phyloP scores from a whole-genome alignment of 2,113 vertebrate species.

The Otus sunia region DNA sequence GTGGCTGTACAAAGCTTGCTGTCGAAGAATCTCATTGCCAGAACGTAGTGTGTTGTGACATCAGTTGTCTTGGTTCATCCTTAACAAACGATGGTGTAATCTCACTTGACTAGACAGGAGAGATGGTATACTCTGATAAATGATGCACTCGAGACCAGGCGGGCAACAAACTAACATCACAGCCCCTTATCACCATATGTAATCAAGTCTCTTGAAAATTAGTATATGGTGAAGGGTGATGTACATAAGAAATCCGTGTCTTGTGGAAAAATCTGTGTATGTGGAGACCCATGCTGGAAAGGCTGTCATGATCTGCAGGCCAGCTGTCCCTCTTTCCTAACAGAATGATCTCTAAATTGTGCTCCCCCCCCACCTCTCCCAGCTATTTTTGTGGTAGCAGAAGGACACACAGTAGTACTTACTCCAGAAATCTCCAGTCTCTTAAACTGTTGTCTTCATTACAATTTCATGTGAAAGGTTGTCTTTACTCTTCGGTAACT shows the following conservation, averaged over 20 bases:
- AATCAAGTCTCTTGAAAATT: not conserved
- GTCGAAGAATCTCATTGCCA: not conserved
- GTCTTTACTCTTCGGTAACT: not conserved
- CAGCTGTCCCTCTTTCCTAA: not conserved
- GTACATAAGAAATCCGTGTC: rapidly evolving
- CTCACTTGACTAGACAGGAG: not conserved
- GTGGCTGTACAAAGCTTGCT: not conserved
- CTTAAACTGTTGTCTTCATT: not conserved
- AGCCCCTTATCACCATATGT: not conserved
- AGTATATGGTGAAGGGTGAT: not conserved
- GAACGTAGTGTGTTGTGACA: not conserved
- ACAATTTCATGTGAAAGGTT: not conserved
- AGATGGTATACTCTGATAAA: not conserved
- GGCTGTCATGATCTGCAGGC: not conserved
- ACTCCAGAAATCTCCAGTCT: not conserved
- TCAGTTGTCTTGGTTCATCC: not conserved
- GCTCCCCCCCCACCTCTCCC: not conserved
- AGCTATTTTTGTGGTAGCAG: not conserved
- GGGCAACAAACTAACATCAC: not conserved
- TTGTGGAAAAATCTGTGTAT: not conserved
- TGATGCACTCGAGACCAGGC: not conserved
- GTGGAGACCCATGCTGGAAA: not conserved
- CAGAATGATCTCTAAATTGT: not conserved
- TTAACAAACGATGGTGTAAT: not conserved
- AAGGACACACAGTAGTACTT: not conserved